Percentiles rank a stretch among this genome's conserved stretches.
Conservation (phyloP, 2,888 invertebrate genomes). For the Hyles lineata region DNA sequence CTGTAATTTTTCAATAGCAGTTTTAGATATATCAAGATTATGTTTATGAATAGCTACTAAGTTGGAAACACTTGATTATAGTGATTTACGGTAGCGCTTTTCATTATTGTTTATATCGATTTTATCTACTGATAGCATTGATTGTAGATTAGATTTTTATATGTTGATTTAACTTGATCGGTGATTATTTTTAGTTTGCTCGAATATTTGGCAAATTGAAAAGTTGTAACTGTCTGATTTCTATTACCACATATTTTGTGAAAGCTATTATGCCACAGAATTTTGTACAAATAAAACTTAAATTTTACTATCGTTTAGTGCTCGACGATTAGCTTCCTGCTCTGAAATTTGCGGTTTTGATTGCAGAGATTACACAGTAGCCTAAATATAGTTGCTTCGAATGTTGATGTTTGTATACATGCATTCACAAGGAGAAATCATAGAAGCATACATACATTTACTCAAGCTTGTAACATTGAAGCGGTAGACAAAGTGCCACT, state of each 20-base stretch:
- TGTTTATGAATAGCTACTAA: not conserved
- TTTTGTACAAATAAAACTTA: not conserved
- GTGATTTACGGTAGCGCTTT: not conserved
- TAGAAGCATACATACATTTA: too few species aligned
- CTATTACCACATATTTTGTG: constrained; percentile 1
- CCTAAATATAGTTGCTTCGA: too few species aligned
- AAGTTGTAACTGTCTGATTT: not conserved
- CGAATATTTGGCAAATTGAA: not conserved
- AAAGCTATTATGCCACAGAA: not conserved
- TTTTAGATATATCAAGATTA: not conserved
- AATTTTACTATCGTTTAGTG: not conserved
- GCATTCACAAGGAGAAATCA: too few species aligned
- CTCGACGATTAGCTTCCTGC: too few species aligned
- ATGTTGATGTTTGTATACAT: too few species aligned
- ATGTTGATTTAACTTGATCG: not conserved
- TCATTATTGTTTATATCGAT: too few species aligned
- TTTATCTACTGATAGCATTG: too few species aligned
- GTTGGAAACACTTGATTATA: not conserved
- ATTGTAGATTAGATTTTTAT: not conserved
- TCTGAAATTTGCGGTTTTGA: too few species aligned
- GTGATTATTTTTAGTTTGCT: not conserved
- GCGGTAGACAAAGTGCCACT: too few species aligned
- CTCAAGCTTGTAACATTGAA: too few species aligned
- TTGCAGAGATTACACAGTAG: too few species aligned
- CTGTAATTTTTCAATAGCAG: constrained; percentile 27